Evolutionary conservation across 2,797 vertebrate genomes (phyloP).

Genomic region (Garrulus glandarius): DNA sequence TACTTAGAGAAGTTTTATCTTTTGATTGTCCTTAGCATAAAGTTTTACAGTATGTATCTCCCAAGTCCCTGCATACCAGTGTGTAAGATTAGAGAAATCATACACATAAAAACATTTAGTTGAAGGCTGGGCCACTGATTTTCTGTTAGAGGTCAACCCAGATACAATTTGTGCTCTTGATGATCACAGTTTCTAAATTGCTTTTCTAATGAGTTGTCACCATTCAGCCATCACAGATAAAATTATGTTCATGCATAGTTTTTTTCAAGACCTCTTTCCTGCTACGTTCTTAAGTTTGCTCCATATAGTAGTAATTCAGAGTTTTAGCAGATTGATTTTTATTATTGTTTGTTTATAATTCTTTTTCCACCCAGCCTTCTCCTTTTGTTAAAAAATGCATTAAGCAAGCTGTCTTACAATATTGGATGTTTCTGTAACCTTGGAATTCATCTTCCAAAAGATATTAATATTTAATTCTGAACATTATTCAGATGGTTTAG

Average conservation of each 20-base stretch:
- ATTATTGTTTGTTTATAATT: background rate
- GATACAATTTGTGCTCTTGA: background rate
- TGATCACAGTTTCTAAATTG: background rate
- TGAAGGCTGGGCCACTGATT: background rate
- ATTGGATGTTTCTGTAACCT: background rate
- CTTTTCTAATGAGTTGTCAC: background rate
- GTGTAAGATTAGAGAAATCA: background rate
- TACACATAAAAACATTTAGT: background rate
- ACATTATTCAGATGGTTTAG: background rate
- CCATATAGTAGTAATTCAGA: background rate
- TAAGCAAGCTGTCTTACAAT: background rate
- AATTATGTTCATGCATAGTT: background rate
- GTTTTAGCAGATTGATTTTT: background rate
- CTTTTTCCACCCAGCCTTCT: background rate
- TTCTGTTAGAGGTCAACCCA: background rate
- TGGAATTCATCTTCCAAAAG: background rate
- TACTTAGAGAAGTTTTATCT: background rate
- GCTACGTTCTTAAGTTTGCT: background rate
- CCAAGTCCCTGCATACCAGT: background rate
- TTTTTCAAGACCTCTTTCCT: background rate
- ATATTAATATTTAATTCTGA: accelerated
- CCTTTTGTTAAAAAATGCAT: background rate
- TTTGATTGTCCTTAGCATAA: background rate
- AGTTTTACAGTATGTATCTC: background rate
- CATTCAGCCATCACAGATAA: background rate